Evolutionary conservation across 2,113 vertebrate genomes (phyloP).

Genomic region (Leucosticte australis): DNA sequence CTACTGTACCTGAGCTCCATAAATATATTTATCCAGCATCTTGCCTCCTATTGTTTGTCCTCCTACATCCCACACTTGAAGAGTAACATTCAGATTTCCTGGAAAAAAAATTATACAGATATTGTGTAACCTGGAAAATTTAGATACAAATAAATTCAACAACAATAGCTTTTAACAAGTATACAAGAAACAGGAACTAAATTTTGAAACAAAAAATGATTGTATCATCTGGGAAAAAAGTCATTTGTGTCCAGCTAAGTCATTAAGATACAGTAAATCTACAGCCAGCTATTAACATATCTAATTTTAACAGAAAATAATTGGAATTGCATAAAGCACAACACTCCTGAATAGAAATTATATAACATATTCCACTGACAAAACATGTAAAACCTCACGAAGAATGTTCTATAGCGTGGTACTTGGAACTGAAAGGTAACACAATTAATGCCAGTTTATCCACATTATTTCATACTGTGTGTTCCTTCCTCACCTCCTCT

Average conservation of each 20-base stretch:
- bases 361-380: background rate
- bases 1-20: slow-evolving; percentile 87
- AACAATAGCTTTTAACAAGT: slow-evolving; percentile 2
- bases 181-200: background rate
- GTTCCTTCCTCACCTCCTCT: background rate
- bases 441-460: background rate
- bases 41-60: slow-evolving; percentile 97
- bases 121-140: background rate
- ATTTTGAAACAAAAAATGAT: background rate
- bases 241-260: background rate
- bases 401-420: background rate
- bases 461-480: background rate
- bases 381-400: background rate
- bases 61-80: slow-evolving; percentile 99
- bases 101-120: slow-evolving; percentile 40
- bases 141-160: slow-evolving; percentile 3
- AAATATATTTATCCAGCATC: slow-evolving; percentile 99
- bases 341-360: background rate
- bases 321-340: background rate
- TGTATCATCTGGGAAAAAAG: background rate
- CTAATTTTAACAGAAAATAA: background rate
- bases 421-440: background rate
- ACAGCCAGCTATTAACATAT: background rate
- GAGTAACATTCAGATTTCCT: slow-evolving; percentile 95
- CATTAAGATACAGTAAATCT: background rate